Base-by-base conservation (phyloP, 1,140 invertebrate species). In the Brachionus plicatilis region DNA sequence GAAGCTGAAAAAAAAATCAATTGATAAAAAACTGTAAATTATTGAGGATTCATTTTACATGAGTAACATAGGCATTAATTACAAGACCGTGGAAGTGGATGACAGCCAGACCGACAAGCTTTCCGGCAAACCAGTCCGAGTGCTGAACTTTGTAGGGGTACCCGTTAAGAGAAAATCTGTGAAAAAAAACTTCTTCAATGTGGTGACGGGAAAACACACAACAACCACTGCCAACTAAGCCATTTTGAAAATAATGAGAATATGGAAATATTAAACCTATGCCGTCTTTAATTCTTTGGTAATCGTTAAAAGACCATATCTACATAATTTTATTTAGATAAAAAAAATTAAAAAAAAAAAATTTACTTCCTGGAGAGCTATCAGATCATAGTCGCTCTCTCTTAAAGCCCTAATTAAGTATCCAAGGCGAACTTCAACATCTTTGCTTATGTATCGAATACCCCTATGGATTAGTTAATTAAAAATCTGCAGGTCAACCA, bases 81-180 rank as follows among this genome's bases (percentile, higher is more conserved):
- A 83, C 1, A 3, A 45, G 5, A 1, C 27, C 33, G 11, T 68
- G n/a, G 27, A 20, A 47, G 17, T 27, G 33, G 56, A 84, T 72
- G 53, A 17, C 33, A 53, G 45, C 41, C 8, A 84, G 27, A 17
- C 83, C 83, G 33, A 84, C 66, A 65, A 76, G 43, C 33, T 84
- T 84, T n/a, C 83, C 83, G 45, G 37, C 66, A n/a, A 75, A 84
- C 83, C 83, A 84, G 24, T 84, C 83, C 20, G 27, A 37, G 75
- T 84, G 83, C 12, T 76, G 33, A 27, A 84, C 56, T 66, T 84
- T 84, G 27, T 84, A 45, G 0, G 83, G 83, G 50, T 75, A 78
- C n/a, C 83, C 83, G 43, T 84, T 84, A 7, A 84, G 27, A 20
- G 83, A 37, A 60, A 75, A 84, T 41, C n/a, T 12, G 56, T 84